A percentile compares a stretch with the other conserved stretches of the same genome.
phyloP scores from a whole-genome alignment of 2,113 vertebrate genomes.

The Spea multiplicata region DNA sequence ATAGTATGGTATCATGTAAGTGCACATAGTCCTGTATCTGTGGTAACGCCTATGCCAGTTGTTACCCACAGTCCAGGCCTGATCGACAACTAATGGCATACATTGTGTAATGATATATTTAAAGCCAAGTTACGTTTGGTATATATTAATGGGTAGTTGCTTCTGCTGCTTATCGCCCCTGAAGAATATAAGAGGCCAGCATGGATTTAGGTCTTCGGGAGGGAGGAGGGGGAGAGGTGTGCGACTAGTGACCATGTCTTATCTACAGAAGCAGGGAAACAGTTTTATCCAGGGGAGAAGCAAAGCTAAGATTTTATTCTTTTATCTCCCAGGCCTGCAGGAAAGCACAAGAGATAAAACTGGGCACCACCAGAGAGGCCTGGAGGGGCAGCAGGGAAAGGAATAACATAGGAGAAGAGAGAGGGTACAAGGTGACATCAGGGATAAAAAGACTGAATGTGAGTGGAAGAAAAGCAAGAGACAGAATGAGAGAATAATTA shows the following conservation, averaged over 20 bases:
- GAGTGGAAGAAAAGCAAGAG: conserved; percentile 16
- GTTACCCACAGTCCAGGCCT: too few species aligned
- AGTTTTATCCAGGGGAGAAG: conserved; percentile 9
- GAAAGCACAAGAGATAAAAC: conserved; percentile 44
- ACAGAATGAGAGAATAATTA: conserved; percentile 9
- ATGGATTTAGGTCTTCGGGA: conserved; percentile 36
- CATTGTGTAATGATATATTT: too few species aligned
- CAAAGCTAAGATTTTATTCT: conserved; percentile 34
- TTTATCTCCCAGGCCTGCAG: conserved; percentile 46
- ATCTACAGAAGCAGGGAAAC: conserved; percentile 45
- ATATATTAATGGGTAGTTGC: conserved; percentile 22
- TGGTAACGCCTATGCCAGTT: too few species aligned
- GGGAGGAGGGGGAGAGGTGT: conserved; percentile 2
- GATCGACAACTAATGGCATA: too few species aligned
- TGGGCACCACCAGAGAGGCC: background rate
- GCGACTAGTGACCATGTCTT: conserved; percentile 32
- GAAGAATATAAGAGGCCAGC: conserved; percentile 12
- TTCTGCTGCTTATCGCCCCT: conserved; percentile 11
- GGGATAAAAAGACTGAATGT: background rate
- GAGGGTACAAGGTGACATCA: conserved; percentile 17
- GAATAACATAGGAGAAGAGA: background rate
- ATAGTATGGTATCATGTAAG: too few species aligned
- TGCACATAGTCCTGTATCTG: too few species aligned
- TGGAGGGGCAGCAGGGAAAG: background rate
- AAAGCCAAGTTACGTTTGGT: background rate